Conservation (phyloP, 2,113 vertebrate species). For the Chroicocephalus ridibundus region DNA sequence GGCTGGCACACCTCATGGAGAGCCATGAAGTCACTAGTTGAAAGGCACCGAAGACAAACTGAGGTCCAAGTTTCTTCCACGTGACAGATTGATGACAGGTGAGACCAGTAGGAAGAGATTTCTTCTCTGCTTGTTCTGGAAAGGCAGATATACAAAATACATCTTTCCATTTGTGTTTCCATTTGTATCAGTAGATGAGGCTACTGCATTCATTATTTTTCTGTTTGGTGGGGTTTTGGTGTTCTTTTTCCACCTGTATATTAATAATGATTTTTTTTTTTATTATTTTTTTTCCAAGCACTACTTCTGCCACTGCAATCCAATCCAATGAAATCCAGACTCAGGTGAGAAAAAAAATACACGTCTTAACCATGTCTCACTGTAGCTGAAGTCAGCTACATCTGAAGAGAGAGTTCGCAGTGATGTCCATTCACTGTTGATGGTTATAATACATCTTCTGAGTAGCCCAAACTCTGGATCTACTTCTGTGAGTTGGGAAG, state of each 20-base stretch:
- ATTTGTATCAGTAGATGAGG: background rate
- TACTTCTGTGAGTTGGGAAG: background rate
- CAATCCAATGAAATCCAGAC: background rate
- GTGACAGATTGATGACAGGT: rapidly evolving
- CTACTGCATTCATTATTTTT: background rate
- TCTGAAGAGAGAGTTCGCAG: background rate
- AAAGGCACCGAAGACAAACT: background rate
- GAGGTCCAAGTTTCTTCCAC: background rate
- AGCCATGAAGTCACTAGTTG: background rate
- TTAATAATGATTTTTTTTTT: background rate
- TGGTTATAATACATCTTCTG: background rate
- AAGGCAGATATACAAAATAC: background rate
- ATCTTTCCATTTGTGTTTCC: background rate
- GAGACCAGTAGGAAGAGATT: background rate
- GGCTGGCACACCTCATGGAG: background rate
- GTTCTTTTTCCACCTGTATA: background rate
- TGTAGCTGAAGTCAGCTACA: background rate
- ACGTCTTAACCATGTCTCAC: rapidly evolving
- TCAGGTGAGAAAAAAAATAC: background rate
- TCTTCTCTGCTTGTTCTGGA: background rate
- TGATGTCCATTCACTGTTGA: background rate
- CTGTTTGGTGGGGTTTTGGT: background rate
- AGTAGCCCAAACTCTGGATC: background rate
- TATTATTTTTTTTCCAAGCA: background rate
- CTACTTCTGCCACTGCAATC: background rate